Percentiles rank a stretch among this genome's conserved stretches.
phyloP scores from a whole-genome alignment of 2,113 vertebrate genomes.

The Nesogale talazaci region DNA sequence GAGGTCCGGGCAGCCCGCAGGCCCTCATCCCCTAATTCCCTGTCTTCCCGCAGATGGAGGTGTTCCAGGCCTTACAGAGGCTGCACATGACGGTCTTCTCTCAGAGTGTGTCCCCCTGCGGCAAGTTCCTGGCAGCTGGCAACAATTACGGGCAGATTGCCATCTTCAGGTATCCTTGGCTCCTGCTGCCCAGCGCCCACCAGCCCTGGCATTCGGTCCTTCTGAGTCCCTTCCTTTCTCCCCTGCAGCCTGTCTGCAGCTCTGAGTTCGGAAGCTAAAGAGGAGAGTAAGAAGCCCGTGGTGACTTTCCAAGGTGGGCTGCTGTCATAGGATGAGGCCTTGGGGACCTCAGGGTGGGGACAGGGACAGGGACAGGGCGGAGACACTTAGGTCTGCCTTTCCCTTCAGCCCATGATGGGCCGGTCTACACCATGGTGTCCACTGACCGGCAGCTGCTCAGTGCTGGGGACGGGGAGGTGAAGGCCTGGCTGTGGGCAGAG shows the following conservation, averaged over 20 bases:
- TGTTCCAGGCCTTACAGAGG: constrained; percentile 84
- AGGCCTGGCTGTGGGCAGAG: constrained; percentile 93
- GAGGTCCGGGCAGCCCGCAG: neutral
- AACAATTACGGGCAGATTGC: constrained; percentile 94
- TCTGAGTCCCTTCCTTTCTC: neutral
- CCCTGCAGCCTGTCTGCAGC: constrained; percentile 89
- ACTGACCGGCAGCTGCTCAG: constrained; percentile 91
- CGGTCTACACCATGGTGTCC: constrained; percentile 91
- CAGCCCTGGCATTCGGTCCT: neutral
- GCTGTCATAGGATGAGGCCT: neutral
- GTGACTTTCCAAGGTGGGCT: constrained; percentile 90
- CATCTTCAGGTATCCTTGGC: constrained; percentile 90
- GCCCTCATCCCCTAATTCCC: neutral
- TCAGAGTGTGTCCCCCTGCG: constrained; percentile 93
- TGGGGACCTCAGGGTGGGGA: neutral
- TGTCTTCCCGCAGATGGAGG: constrained; percentile 72
- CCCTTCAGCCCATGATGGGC: constrained; percentile 90
- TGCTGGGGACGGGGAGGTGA: constrained; percentile 91
- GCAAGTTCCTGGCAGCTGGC: constrained; percentile 91
- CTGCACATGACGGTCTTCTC: constrained; percentile 95
- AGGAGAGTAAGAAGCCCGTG: constrained; percentile 88
- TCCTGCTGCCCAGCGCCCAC: neutral
- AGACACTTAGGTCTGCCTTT: neutral
- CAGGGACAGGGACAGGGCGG: neutral
- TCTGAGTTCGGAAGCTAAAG: constrained; percentile 91